phyloP scores from a whole-genome alignment of 2,113 vertebrate species.

The Siniperca chuatsi region DNA sequence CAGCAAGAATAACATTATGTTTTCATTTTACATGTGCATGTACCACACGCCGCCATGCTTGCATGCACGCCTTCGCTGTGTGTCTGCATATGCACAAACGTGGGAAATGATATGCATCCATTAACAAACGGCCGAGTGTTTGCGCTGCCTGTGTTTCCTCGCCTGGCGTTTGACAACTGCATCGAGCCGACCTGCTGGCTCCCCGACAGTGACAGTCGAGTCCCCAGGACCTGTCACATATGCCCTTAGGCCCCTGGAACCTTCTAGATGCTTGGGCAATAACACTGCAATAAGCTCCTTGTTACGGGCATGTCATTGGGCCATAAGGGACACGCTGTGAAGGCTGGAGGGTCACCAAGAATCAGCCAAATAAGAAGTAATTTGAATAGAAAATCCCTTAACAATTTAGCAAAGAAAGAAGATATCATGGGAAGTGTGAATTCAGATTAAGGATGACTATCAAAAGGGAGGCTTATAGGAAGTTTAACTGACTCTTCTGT shows the following conservation, averaged over 20 bases:
- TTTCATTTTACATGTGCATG: conserved; percentile 55
- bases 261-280: conserved; percentile 65
- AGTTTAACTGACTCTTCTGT: neutral
- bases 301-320: conserved; percentile 58
- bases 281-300: conserved; percentile 73
- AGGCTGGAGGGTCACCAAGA: conserved; percentile 52
- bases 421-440: conserved; percentile 8
- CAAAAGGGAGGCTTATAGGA: conserved; percentile 13
- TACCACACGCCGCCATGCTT: neutral
- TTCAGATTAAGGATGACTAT: conserved; percentile 20
- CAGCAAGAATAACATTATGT: conserved; percentile 53
- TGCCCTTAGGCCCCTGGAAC: conserved; percentile 61
- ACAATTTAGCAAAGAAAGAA: conserved; percentile 23
- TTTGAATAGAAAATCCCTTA: conserved; percentile 46
- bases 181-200: conserved; percentile 47
- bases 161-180: conserved; percentile 57
- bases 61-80: neutral
- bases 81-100: conserved; percentile 36
- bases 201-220: conserved; percentile 63
- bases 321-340: conserved; percentile 40
- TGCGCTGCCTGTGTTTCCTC: neutral
- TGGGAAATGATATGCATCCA: neutral
- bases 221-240: conserved; percentile 70
- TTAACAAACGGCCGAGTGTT: conserved; percentile 14
- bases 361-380: conserved; percentile 36